Percentiles rank a stretch among this genome's conserved stretches.
phyloP scores from a whole-genome alignment of 2,113 vertebrate species.

The Callionymus lyra region DNA sequence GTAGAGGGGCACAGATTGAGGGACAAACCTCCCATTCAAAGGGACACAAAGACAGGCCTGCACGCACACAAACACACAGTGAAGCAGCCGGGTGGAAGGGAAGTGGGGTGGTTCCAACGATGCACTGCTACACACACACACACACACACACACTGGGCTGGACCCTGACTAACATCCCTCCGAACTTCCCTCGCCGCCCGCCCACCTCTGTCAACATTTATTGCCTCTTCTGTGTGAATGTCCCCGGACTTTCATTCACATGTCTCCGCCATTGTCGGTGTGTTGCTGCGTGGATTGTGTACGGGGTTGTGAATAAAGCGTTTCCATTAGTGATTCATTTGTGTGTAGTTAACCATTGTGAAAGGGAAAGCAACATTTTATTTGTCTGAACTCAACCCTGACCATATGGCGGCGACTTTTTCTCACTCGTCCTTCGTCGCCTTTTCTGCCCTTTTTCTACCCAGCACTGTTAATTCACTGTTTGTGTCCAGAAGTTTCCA shows the following conservation, averaged over 20 bases:
- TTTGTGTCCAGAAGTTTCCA: slow-evolving; percentile 22
- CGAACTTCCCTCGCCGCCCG: slow-evolving; percentile 32
- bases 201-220: slow-evolving; percentile 55
- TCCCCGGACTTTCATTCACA: slow-evolving; percentile 83
- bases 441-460: slow-evolving; percentile 16
- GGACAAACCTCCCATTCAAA: slow-evolving; percentile 69
- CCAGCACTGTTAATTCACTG: slow-evolving; percentile 10
- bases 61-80: slow-evolving; percentile 43
- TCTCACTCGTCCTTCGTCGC: slow-evolving; percentile 11
- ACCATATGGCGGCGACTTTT: slow-evolving; percentile 78
- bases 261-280: slow-evolving; percentile 72
- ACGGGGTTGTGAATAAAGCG: slow-evolving; percentile 37
- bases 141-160: slow-evolving; percentile 15
- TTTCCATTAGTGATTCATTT: slow-evolving; percentile 62
- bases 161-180: slow-evolving; percentile 37
- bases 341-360: slow-evolving; percentile 85
- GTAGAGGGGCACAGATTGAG: slow-evolving; percentile 75
- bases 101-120: slow-evolving; percentile 40
- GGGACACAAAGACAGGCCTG: slow-evolving; percentile 73
- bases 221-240: slow-evolving; percentile 81
- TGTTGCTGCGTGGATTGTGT: slow-evolving; percentile 21
- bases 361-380: slow-evolving; percentile 77
- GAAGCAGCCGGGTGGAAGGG: slow-evolving; percentile 52
- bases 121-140: slow-evolving; percentile 34
- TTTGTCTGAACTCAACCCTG: slow-evolving; percentile 88